Evolutionary conservation across 2,888 invertebrate genomes (phyloP).

Genomic region (Chouioia cunea): DNA sequence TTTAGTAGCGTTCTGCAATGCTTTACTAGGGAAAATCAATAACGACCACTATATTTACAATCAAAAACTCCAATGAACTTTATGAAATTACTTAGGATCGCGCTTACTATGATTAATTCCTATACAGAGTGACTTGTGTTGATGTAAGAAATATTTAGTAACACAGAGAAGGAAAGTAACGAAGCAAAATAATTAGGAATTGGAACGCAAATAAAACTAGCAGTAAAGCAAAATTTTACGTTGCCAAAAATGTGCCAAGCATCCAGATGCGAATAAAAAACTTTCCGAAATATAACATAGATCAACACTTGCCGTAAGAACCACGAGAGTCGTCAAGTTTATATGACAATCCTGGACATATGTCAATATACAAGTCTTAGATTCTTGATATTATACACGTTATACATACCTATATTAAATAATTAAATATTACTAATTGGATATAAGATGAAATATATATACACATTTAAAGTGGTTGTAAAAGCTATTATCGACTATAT

Average conservation of each 20-base stretch:
- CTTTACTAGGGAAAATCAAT: conserved; percentile 12
- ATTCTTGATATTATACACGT: conserved; percentile 35
- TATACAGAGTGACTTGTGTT: too few relatives aligned
- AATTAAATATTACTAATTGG: conserved; percentile 28
- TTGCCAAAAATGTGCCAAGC: conserved; percentile 48
- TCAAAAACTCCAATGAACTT: neutral
- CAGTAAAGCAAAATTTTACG: conserved; percentile 11
- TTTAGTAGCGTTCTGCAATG: conserved; percentile 4
- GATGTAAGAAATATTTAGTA: too few relatives aligned
- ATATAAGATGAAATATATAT: conserved; percentile 17
- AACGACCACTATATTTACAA: neutral
- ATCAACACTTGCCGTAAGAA: conserved; percentile 14
- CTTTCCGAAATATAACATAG: conserved; percentile 6
- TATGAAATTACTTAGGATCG: neutral
- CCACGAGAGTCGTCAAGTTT: conserved; percentile 38
- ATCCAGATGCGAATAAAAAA: conserved; percentile 26
- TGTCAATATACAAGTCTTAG: conserved; percentile 51
- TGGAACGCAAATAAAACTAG: conserved; percentile 11
- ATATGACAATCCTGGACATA: conserved; percentile 52
- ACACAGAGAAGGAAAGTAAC: too few relatives aligned
- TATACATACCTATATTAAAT: conserved; percentile 21
- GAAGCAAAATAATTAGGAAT: conserved; percentile 12
- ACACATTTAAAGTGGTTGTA: conserved; percentile 30
- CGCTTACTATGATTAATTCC: too few relatives aligned
- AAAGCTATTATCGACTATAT: conserved; percentile 18